Conservation (phyloP, 2,113 vertebrate genomes). For the Desmodus rotundus region DNA sequence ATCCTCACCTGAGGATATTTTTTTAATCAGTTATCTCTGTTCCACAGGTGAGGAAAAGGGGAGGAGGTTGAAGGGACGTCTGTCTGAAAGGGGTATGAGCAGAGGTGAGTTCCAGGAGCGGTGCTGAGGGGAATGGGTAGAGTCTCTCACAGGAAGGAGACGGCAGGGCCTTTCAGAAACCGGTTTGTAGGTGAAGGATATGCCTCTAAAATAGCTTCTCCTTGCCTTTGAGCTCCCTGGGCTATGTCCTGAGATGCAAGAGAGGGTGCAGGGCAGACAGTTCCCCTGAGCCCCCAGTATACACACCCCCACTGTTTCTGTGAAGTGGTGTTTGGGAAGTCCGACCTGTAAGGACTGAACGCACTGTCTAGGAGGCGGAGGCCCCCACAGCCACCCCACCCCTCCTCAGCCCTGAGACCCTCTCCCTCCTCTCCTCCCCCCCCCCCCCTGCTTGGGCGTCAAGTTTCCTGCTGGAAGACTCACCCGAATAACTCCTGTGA, state of each 20-base stretch:
- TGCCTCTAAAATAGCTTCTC: not conserved
- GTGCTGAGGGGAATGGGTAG: not conserved
- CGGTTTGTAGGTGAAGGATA: not conserved
- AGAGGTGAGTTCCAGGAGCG: not conserved
- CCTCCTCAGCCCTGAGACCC: not conserved
- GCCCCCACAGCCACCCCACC: not conserved
- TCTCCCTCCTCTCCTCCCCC: not conserved
- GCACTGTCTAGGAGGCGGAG: not conserved
- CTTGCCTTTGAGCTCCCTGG: not conserved
- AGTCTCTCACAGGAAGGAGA: not conserved
- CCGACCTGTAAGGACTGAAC: not conserved
- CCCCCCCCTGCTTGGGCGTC: not conserved
- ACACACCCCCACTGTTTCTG: not conserved
- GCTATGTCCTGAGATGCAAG: not conserved
- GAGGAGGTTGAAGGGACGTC: not conserved
- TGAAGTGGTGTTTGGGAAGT: not conserved
- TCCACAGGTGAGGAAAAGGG: not conserved
- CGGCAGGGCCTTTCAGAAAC: not conserved
- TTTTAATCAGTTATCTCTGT: not conserved
- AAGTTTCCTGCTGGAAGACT: not conserved
- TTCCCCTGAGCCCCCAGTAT: not conserved
- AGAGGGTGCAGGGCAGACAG: not conserved
- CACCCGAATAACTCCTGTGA: not conserved
- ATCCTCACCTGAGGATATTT: too few relatives aligned
- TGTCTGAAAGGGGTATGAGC: not conserved